Evolutionary conservation across 2,888 invertebrate species (phyloP).

Genomic region (Chorisops tibialis): DNA sequence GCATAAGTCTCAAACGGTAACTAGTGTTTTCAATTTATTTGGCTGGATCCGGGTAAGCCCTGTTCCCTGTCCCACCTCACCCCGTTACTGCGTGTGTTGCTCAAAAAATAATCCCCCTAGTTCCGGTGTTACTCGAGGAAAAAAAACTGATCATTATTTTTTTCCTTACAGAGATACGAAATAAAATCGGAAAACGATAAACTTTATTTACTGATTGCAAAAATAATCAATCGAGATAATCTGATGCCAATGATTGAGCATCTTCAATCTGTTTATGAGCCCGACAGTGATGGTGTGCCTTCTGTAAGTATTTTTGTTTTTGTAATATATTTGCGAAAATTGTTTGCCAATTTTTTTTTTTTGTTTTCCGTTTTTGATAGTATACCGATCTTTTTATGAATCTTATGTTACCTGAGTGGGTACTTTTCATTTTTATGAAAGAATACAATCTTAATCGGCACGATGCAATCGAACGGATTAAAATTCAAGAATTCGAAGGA

Average conservation of each 20-base stretch:
- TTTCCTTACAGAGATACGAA: slow-evolving; percentile 4
- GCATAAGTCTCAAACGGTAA: slow-evolving; percentile 22
- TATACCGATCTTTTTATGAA: slow-evolving; percentile 28
- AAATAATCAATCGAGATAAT: slow-evolving; percentile 13
- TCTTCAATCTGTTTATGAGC: slow-evolving; percentile 20
- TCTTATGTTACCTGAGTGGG: slow-evolving; percentile 30
- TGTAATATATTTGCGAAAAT: too few species aligned
- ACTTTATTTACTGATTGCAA: slow-evolving; percentile 15
- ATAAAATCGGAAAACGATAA: neutral
- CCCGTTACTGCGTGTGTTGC: neutral
- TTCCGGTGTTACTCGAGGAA: too few species aligned
- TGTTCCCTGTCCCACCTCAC: too few species aligned
- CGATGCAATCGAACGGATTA: slow-evolving; percentile 25
- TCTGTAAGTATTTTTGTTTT: slow-evolving; percentile 18
- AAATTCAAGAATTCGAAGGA: slow-evolving; percentile 15
- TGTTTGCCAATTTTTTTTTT: neutral
- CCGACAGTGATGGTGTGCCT: slow-evolving; percentile 15
- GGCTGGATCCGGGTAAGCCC: neutral
- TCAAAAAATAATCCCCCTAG: neutral
- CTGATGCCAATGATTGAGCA: slow-evolving; percentile 16
- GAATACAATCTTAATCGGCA: slow-evolving; percentile 13
- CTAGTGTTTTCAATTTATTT: neutral
- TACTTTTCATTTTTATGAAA: slow-evolving; percentile 28
- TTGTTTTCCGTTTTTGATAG: slow-evolving; percentile 12
- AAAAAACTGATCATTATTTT: too few species aligned